Conservation (phyloP, 2,113 vertebrate species). For the Morphnarchus princeps region DNA sequence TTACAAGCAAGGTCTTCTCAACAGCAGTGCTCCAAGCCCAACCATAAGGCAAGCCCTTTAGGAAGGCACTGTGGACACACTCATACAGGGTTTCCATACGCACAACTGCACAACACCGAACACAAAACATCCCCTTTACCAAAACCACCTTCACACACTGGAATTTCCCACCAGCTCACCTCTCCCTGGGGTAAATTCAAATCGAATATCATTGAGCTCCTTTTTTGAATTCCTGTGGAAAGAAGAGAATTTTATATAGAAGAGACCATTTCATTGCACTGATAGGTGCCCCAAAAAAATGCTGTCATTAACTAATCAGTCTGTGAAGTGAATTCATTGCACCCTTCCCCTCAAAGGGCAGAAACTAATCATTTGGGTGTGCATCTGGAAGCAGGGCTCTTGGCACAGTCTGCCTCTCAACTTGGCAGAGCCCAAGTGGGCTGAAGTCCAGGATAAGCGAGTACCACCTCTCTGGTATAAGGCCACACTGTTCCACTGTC, state of each 20-base stretch:
- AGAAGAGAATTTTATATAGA: background rate
- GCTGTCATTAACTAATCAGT: background rate
- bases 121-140: background rate
- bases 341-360: background rate
- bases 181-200: constrained; percentile 97
- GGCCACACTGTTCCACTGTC: background rate
- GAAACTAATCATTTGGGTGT: background rate
- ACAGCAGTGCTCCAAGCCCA: background rate
- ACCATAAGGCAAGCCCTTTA: background rate
- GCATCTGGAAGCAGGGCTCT: background rate
- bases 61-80: background rate
- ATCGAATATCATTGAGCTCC: constrained; percentile 97
- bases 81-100: background rate
- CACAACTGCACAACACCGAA: background rate
- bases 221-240: constrained; percentile 92
- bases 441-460: background rate
- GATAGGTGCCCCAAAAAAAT: background rate
- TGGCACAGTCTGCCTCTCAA: background rate
- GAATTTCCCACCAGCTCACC: constrained; percentile 71
- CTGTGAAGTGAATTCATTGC: background rate
- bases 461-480: background rate
- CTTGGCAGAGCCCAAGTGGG: background rate
- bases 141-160: background rate
- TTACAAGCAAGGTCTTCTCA: background rate
- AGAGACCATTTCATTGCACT: background rate